These are phyloP conservation scores for Buphagus erythrorhynchus DNA, from an alignment of 2,797 vertebrate genomes.

Conservation along the genomic window DNA sequence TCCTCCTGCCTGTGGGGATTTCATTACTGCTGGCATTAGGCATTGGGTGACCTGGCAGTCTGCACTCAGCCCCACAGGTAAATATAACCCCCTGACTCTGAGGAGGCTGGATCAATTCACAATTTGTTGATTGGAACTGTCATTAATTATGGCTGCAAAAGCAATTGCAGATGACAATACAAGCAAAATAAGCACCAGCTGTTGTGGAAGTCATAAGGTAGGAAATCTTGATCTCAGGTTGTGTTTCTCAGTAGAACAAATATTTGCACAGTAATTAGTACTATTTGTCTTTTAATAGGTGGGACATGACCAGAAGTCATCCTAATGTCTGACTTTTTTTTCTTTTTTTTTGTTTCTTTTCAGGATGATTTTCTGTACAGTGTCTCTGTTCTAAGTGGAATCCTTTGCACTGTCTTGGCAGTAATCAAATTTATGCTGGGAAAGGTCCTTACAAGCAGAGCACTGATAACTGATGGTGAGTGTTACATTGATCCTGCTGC, in stretches of 20 bases:
- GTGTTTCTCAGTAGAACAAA: neutral
- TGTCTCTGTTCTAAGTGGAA: slow-evolving; percentile 93
- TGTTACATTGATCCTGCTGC: neutral
- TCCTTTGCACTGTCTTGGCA: slow-evolving; percentile 89
- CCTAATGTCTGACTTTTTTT: slow-evolving; percentile 10
- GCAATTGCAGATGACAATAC: neutral
- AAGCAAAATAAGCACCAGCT: neutral
- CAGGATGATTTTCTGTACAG: slow-evolving; percentile 96
- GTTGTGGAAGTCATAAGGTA: neutral
- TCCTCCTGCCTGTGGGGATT: neutral
- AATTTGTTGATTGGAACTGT: neutral
- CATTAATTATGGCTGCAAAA: neutral
- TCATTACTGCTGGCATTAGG: neutral
- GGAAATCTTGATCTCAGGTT: neutral
- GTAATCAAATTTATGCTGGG: slow-evolving; percentile 95
- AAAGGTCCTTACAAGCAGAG: slow-evolving; percentile 93
- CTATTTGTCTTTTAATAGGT: neutral
- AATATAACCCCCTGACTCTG: neutral
- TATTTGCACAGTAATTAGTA: neutral
- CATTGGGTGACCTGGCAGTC: neutral
- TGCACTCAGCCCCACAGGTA: neutral
- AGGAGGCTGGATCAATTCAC: neutral
- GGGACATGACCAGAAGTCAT: neutral
- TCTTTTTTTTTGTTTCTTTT: slow-evolving; percentile 27
- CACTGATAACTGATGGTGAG: slow-evolving; percentile 95